Evolutionary conservation across 2,888 invertebrate species (phyloP).

Genomic region (Flabesymbios commensalis): DNA sequence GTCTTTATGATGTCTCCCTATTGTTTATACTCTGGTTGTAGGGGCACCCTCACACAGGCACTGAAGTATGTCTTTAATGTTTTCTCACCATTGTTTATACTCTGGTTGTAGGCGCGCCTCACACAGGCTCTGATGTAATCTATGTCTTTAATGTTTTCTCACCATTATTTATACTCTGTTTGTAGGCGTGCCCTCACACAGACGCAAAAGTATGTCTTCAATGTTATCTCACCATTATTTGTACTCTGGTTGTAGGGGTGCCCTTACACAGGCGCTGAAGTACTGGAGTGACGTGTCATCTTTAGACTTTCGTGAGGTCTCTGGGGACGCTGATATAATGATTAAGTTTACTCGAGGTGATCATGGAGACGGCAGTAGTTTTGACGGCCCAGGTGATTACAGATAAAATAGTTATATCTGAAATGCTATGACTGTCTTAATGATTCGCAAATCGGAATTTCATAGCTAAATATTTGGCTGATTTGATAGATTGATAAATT

Average conservation of each 20-base stretch:
- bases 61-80: not conserved
- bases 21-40: too few species aligned
- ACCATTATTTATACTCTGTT: not conserved
- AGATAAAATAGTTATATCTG: not conserved
- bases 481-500: too few species aligned
- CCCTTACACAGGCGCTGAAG: slow-evolving; percentile 43
- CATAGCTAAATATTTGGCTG: too few species aligned
- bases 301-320: slow-evolving; percentile 41
- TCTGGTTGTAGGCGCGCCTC: too few species aligned
- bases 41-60: too few species aligned
- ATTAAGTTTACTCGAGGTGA: slow-evolving; percentile 44
- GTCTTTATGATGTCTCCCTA: too few species aligned
- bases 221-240: too few species aligned
- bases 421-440: too few species aligned
- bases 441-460: too few species aligned
- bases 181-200: too few species aligned
- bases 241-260: slow-evolving; percentile 42
- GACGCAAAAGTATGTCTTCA: not conserved
- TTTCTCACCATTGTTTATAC: not conserved
- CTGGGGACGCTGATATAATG: slow-evolving; percentile 47
- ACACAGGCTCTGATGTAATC: not conserved
- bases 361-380: slow-evolving; percentile 52
- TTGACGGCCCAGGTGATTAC: slow-evolving; percentile 52
- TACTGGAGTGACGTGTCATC: slow-evolving; percentile 51
- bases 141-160: too few species aligned